Conservation (phyloP, 1,140 invertebrate species). For the Scaptodrosophila lebanonensis region DNA sequence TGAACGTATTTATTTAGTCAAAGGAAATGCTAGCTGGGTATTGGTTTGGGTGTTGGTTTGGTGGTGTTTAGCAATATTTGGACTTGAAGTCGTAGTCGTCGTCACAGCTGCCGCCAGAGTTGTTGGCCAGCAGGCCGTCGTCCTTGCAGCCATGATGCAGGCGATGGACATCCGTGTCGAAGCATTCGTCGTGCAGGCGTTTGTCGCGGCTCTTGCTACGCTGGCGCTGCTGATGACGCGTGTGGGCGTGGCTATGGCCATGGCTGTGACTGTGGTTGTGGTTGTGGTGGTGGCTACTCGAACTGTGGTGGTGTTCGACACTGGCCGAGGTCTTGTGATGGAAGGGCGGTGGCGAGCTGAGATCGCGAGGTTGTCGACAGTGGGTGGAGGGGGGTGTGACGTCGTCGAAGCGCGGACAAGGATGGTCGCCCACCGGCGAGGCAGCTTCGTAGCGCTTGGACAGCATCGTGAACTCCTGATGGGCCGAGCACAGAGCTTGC, state of each 20-base stretch:
- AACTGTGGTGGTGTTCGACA: constrained; percentile 14
- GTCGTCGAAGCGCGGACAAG: constrained; percentile 70
- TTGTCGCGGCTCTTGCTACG: constrained; percentile 66
- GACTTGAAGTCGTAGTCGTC: constrained; percentile 64
- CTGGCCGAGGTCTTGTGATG: constrained; percentile 4
- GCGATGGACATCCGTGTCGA: constrained; percentile 67
- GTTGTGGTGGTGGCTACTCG: constrained; percentile 5
- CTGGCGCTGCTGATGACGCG: constrained; percentile 43
- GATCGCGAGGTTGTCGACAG: constrained; percentile 62
- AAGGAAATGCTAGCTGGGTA: no score
- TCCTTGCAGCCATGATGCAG: constrained; percentile 65
- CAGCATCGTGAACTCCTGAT: constrained; percentile 82
- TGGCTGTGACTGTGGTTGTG: constrained; percentile 18
- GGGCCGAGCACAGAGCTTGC: constrained; percentile 78
- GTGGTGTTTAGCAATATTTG: constrained; percentile 61
- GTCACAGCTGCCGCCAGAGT: constrained; percentile 40
- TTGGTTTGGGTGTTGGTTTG: no score
- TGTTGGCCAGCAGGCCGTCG: constrained; percentile 46
- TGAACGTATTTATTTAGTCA: no score
- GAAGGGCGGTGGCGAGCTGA: constrained; percentile 30
- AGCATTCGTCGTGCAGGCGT: constrained; percentile 64
- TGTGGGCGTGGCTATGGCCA: constrained; percentile 20
- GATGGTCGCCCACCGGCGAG: constrained; percentile 71
- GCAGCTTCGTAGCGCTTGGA: constrained; percentile 79
- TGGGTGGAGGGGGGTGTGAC: constrained; percentile 61